These are phyloP conservation scores for Euglossa dilemma DNA, from an alignment of 1,140 invertebrate genomes.

Conservation along the genomic window DNA sequence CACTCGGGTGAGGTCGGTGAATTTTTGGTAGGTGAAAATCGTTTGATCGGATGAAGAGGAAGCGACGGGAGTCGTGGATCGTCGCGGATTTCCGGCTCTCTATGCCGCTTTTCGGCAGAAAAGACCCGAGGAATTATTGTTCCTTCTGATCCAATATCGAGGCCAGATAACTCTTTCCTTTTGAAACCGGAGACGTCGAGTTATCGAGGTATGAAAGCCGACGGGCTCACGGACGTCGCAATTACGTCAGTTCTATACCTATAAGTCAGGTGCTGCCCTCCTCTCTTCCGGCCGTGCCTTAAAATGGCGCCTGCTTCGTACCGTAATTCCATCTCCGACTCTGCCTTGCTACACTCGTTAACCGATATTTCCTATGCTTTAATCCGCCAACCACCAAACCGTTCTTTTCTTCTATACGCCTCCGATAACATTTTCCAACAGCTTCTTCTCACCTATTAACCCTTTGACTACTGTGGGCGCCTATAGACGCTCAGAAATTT, in stretches of 20 bases:
- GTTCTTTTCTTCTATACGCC: no score
- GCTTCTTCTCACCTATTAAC: no score
- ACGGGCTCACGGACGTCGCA: conserved; percentile 52
- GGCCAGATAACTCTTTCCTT: conserved; percentile 62
- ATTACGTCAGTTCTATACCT: conserved; percentile 32
- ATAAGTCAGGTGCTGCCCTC: not conserved
- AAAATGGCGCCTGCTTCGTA: not conserved
- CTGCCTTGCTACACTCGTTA: no score
- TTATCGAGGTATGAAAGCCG: conserved; percentile 32
- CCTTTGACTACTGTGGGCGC: no score
- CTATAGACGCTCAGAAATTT: no score
- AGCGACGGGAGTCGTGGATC: conserved; percentile 10
- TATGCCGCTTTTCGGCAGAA: conserved; percentile 7
- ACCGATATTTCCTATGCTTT: no score
- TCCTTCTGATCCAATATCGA: conserved; percentile 62
- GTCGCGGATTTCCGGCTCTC: conserved; percentile 47
- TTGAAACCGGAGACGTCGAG: conserved; percentile 28
- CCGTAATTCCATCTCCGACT: not conserved
- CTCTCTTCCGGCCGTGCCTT: not conserved
- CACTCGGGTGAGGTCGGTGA: no score
- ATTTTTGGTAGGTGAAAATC: conserved; percentile 1
- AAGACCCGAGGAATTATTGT: conserved; percentile 61
- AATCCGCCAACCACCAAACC: no score
- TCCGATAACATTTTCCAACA: no score
- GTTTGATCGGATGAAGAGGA: conserved; percentile 45